These are phyloP conservation scores for Morone saxatilis DNA, from an alignment of 2,113 vertebrate species.

Conservation along the genomic window DNA sequence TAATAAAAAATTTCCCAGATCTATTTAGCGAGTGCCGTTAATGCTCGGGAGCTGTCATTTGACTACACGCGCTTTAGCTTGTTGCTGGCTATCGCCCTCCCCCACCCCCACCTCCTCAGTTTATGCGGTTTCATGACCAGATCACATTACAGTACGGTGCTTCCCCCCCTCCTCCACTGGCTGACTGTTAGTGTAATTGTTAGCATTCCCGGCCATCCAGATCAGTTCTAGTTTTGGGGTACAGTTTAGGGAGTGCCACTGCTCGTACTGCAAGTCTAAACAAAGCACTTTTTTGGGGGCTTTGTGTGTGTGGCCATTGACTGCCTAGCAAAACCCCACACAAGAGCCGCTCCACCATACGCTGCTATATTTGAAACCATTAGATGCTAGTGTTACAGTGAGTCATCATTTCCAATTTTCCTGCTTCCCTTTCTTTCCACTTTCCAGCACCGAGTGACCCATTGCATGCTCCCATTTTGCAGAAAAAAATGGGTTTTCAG, in stretches of 20 bases:
- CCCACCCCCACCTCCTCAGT: neutral
- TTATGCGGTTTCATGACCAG: neutral
- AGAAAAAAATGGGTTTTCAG: conserved; percentile 25
- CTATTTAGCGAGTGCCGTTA: conserved; percentile 37
- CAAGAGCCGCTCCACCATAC: conserved; percentile 20
- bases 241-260: conserved; percentile 8
- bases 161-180: conserved; percentile 3
- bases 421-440: conserved; percentile 34
- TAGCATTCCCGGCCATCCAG: conserved; percentile 51
- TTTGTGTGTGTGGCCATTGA: conserved; percentile 14
- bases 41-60: conserved; percentile 59
- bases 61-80: conserved; percentile 15
- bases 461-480: conserved; percentile 41
- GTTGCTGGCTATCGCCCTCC: neutral
- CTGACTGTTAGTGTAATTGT: conserved; percentile 44
- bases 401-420: conserved; percentile 63
- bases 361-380: conserved; percentile 48
- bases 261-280: neutral
- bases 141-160: conserved; percentile 38
- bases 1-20: conserved; percentile 61
- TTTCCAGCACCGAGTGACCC: conserved; percentile 31
- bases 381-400: conserved; percentile 39
- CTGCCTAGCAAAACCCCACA: conserved; percentile 14
- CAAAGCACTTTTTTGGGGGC: neutral
- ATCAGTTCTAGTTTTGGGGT: conserved; percentile 37